phyloP scores from a whole-genome alignment of 2,113 vertebrate species.

The Erpornis zantholeuca region DNA sequence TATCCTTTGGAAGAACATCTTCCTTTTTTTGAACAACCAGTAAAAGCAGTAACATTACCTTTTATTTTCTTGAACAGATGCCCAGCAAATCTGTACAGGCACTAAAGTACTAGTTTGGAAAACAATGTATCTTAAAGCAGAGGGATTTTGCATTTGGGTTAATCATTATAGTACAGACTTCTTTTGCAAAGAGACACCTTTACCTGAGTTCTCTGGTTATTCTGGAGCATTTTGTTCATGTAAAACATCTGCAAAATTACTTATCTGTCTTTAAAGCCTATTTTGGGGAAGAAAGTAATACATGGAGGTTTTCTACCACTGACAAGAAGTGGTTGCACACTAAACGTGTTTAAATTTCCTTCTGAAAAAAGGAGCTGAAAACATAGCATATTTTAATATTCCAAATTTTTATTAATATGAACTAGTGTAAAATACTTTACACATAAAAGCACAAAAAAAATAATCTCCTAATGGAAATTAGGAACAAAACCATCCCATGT shows the following conservation, averaged over 20 bases:
- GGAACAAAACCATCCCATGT: background rate
- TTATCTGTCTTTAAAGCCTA: background rate
- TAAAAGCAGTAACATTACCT: background rate
- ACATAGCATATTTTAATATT: background rate
- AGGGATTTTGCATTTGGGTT: background rate
- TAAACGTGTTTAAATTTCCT: background rate
- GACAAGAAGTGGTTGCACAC: background rate
- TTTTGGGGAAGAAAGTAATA: background rate
- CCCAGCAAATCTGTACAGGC: background rate
- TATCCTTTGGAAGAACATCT: background rate
- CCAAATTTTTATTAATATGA: background rate
- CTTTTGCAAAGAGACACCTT: constrained; percentile 3
- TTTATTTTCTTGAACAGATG: constrained; percentile 3
- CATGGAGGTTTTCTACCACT: background rate
- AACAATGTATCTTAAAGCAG: background rate
- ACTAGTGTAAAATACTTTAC: background rate
- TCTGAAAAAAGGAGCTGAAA: background rate
- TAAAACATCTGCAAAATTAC: constrained; percentile 13
- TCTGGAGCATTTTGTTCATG: background rate
- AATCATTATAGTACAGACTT: background rate
- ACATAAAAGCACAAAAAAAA: background rate
- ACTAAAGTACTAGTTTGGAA: background rate
- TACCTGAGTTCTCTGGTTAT: background rate
- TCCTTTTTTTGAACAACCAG: background rate
- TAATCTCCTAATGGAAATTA: background rate